Conservation (phyloP, 2,888 invertebrate species). For the Tenodera sinensis region DNA sequence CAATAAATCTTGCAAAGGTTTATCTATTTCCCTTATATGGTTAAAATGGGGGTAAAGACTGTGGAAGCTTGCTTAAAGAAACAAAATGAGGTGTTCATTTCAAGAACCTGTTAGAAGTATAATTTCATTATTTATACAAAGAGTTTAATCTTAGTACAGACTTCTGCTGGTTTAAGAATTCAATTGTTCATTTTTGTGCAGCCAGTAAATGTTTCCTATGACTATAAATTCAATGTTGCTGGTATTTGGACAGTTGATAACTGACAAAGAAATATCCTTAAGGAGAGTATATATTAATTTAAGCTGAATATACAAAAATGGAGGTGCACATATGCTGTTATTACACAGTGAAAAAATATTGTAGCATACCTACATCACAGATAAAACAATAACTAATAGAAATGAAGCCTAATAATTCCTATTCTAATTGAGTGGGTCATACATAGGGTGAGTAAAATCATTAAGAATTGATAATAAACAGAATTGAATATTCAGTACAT, state of each 20-base stretch:
- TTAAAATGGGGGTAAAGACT: too few species aligned
- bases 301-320: not conserved
- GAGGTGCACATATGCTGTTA: not conserved
- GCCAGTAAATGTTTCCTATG: not conserved
- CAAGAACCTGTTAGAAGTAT: not conserved
- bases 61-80: not conserved
- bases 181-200: not conserved
- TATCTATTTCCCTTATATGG: too few species aligned
- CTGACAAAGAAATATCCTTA: not conserved
- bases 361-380: not conserved
- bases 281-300: not conserved
- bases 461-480: not conserved
- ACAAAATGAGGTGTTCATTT: not conserved
- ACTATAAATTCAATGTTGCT: not conserved
- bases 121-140: too few species aligned
- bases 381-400: not conserved
- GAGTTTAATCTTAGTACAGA: not conserved
- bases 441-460: not conserved
- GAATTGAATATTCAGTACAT: not conserved
- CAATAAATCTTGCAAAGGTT: too few species aligned
- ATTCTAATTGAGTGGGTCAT: not conserved
- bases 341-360: not conserved
- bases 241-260: not conserved
- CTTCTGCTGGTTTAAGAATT: not conserved
- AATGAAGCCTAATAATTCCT: not conserved